Evolutionary conservation across 2,888 invertebrate genomes (phyloP).

Genomic region (Cremastobaeus sp.): DNA sequence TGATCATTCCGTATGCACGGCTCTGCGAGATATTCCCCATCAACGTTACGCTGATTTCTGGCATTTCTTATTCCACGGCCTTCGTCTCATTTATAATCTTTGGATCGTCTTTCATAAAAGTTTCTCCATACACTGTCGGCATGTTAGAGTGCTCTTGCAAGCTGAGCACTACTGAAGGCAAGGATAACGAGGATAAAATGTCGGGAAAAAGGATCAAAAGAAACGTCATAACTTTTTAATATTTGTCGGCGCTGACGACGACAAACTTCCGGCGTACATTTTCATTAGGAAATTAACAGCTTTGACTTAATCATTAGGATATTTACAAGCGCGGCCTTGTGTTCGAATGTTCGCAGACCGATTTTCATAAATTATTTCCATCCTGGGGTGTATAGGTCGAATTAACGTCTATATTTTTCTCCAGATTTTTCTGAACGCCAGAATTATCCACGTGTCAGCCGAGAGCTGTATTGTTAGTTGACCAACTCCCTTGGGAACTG

Average conservation of each 20-base stretch:
- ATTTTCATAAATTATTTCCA: no score
- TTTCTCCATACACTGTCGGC: slow-evolving; percentile 42
- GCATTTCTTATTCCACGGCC: slow-evolving; percentile 43
- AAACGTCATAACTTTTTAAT: slow-evolving; percentile 59
- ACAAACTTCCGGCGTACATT: slow-evolving; percentile 47
- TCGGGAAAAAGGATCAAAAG: slow-evolving; percentile 43
- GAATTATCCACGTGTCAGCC: no score
- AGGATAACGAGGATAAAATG: slow-evolving; percentile 51
- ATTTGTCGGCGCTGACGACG: slow-evolving; percentile 42
- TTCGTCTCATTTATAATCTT: slow-evolving; percentile 59
- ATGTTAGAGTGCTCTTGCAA: slow-evolving; percentile 52
- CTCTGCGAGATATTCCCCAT: slow-evolving; percentile 28
- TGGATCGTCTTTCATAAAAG: slow-evolving; percentile 54
- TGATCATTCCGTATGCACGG: no score
- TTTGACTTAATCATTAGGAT: slow-evolving; percentile 26
- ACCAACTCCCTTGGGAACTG: no score
- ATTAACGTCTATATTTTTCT: no score
- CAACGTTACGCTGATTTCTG: slow-evolving; percentile 48
- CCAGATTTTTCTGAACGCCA: no score
- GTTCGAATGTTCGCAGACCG: no score
- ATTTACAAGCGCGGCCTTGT: no score
- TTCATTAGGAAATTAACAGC: slow-evolving; percentile 31
- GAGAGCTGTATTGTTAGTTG: no score
- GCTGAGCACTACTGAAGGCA: slow-evolving; percentile 49
- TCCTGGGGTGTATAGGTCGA: no score